phyloP scores from a whole-genome alignment of 2,888 invertebrate species.

The Lymantria dispar region DNA sequence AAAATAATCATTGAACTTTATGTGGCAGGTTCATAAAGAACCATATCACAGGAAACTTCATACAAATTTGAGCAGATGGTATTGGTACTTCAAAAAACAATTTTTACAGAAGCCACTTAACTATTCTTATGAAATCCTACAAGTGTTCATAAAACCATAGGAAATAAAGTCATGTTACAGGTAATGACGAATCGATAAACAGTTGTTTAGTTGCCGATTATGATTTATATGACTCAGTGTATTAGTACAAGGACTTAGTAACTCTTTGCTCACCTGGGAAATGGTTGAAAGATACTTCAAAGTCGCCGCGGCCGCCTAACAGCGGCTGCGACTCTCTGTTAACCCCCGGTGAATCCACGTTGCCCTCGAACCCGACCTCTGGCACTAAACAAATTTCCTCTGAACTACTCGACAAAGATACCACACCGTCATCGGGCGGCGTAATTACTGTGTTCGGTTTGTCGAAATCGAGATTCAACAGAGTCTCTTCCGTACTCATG shows the following conservation, averaged over 20 bases:
- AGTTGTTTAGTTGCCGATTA: slow-evolving; percentile 33
- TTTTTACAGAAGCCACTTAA: slow-evolving; percentile 47
- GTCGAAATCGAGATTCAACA: slow-evolving; percentile 85
- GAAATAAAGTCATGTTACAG: background rate
- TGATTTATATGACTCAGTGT: slow-evolving; percentile 37
- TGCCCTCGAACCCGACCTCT: slow-evolving; percentile 91
- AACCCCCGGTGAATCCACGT: slow-evolving; percentile 91
- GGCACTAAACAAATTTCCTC: slow-evolving; percentile 91
- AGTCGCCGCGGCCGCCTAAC: slow-evolving; percentile 90
- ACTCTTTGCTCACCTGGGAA: slow-evolving; percentile 87
- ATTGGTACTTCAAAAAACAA: background rate
- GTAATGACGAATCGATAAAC: slow-evolving; percentile 27
- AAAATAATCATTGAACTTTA: too few species aligned
- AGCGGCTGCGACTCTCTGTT: slow-evolving; percentile 97
- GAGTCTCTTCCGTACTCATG: slow-evolving; percentile 85
- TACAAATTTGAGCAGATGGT: slow-evolving; percentile 35
- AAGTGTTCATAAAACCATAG: slow-evolving; percentile 34
- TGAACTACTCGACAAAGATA: slow-evolving; percentile 81
- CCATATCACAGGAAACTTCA: slow-evolving; percentile 42
- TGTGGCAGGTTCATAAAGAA: slow-evolving; percentile 9
- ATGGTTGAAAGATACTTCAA: slow-evolving; percentile 90
- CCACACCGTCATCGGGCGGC: slow-evolving; percentile 82
- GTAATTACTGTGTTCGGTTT: slow-evolving; percentile 69
- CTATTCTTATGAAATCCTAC: slow-evolving; percentile 40
- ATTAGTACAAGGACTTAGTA: slow-evolving; percentile 24